Percentiles rank a stretch among this genome's conserved stretches.
Evolutionary conservation across 2,113 vertebrate genomes (phyloP).

Genomic region (Taurulus bubalis): DNA sequence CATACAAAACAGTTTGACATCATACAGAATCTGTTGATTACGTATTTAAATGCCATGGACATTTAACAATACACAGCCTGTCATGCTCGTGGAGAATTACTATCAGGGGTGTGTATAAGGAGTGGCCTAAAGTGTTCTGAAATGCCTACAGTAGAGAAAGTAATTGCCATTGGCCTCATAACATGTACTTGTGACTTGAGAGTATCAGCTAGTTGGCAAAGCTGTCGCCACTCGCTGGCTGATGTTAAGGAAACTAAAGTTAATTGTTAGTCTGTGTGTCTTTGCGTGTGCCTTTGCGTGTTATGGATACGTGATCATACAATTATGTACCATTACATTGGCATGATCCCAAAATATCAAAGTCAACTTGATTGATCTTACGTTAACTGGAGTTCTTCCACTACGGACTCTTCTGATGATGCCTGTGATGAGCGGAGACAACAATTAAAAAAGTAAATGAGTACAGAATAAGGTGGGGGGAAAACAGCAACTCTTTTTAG

Average conservation of each 20-base stretch:
- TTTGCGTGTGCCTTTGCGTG: too few species aligned
- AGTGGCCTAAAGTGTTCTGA: neutral
- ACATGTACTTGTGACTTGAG: slow-evolving; percentile 5
- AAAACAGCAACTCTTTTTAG: neutral
- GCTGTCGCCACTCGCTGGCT: neutral
- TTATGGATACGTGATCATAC: neutral
- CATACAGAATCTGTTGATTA: neutral
- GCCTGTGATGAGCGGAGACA: slow-evolving; percentile 78
- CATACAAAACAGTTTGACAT: neutral
- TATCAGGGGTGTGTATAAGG: neutral
- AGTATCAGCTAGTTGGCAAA: neutral
- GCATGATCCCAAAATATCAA: neutral
- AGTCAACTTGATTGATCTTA: slow-evolving; percentile 80
- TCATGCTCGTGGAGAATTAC: neutral
- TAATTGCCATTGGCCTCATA: neutral
- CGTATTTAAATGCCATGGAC: neutral
- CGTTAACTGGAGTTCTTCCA: slow-evolving; percentile 92
- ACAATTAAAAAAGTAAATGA: neutral
- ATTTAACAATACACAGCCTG: neutral
- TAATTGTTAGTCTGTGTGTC: neutral
- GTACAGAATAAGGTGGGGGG: neutral
- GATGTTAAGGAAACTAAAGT: neutral
- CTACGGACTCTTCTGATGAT: slow-evolving; percentile 85
- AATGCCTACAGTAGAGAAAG: neutral
- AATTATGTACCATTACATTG: neutral